Base-by-base conservation (phyloP, 2,888 invertebrate genomes). In the Hylaea fasciaria region DNA sequence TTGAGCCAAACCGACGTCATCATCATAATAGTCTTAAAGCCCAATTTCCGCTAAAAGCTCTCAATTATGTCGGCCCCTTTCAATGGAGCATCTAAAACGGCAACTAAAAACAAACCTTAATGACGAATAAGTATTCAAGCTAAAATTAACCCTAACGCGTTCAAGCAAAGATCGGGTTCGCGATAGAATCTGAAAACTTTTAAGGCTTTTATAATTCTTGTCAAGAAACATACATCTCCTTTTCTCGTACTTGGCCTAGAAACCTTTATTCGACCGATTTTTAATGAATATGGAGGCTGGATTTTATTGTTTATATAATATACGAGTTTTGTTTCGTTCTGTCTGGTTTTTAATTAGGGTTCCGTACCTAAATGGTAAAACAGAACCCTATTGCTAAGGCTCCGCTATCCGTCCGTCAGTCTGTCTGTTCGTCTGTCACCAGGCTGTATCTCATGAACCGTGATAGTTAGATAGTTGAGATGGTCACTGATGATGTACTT, bases 241-340 rank as follows among this genome's bases (percentile, higher is more conserved):
- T 75, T 59, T 54, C 9, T 49, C 29, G 74, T 71, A 75, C 85
- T 85, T 85, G 83, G 85, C 83, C 84, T 77, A 81, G 49, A 80
- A 81, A 84, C 76, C 76, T 74, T 71, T 66, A 76, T 75, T 57
- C 64, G 58, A 68, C 62, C 64, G 66, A 66, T 73, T 77, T 76
- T 76, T 74, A 74, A 74, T 76, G 69, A 72, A 74, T 65, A 65
- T 65, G 50, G 35, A 54, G 52, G 40, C 17, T 35, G n/a, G 13
- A 28, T 45, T 40, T 29, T n/a, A 16, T 13, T 50, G 40, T 39
- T 29, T 49, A 22, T 13, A 48, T 12, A 8, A 39, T 49, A 22
- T 13, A 48, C n/a, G n/a, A 39, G 7, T 5, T 37, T 37, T n/a
- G 1, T n/a, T 37, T 13, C n/a, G 12, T 22, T 22, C 3, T 22